Evolutionary conservation across 2,797 vertebrate genomes (phyloP).

Genomic region (Falco rusticolus): DNA sequence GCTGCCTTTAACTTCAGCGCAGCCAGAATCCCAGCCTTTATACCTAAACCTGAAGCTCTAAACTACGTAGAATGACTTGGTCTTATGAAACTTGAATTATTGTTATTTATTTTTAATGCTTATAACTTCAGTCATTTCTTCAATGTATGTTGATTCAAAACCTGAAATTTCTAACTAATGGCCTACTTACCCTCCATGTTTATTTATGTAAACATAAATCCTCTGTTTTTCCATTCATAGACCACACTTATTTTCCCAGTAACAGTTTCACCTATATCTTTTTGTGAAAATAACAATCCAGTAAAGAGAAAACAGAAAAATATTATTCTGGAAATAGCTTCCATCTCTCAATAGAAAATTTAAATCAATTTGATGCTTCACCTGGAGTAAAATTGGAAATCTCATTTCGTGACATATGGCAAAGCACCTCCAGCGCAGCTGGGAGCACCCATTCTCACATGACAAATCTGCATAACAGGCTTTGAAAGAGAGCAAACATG

Average conservation of each 20-base stretch:
- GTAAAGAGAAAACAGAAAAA: neutral
- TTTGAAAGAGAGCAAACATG: neutral
- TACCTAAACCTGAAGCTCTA: neutral
- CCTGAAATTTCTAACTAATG: conserved; percentile 2
- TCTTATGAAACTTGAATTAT: neutral
- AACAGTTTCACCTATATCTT: neutral
- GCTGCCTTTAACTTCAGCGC: neutral
- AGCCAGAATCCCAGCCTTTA: neutral
- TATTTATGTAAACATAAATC: conserved; percentile 21
- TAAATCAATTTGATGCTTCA: conserved; percentile 10
- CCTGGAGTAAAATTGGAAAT: neutral
- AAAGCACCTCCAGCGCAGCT: neutral
- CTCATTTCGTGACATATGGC: neutral
- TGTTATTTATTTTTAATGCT: conserved; percentile 18
- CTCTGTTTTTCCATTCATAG: neutral
- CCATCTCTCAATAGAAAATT: neutral
- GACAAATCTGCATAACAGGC: neutral
- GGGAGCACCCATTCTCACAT: neutral
- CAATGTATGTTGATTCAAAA: neutral
- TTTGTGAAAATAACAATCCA: neutral
- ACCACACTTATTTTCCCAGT: neutral
- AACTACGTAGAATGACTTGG: neutral
- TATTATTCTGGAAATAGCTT: neutral
- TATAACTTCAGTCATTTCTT: neutral
- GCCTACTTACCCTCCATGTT: neutral